phyloP scores from a whole-genome alignment of 2,797 vertebrate genomes.

The Macropus fuliginosus region DNA sequence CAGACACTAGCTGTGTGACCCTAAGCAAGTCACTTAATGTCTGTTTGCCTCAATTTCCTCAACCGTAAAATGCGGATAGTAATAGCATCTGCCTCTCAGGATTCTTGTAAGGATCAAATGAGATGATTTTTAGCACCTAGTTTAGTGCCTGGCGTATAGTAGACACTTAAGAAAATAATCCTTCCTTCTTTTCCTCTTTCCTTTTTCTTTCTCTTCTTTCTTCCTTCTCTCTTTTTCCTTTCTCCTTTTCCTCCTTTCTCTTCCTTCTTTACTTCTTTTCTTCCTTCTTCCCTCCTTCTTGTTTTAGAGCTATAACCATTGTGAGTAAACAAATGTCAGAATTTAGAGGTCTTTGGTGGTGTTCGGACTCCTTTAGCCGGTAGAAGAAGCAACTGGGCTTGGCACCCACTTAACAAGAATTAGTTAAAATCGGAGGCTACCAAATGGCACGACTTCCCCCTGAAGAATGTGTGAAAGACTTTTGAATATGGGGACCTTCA shows the following conservation, averaged over 20 bases:
- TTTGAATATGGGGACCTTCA: background rate
- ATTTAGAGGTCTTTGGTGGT: background rate
- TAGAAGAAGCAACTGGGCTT: background rate
- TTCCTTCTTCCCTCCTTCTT: background rate
- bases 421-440: background rate
- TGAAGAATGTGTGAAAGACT: background rate
- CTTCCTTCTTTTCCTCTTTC: background rate
- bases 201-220: fast-evolving
- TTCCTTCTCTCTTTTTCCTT: background rate
- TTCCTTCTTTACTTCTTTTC: background rate
- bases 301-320: background rate
- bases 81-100: background rate
- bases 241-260: too few species aligned
- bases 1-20: background rate
- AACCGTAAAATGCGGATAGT: background rate
- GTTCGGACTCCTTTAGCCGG: background rate
- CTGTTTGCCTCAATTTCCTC: background rate
- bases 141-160: background rate
- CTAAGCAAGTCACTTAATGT: background rate
- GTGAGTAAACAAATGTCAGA: background rate
- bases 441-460: background rate
- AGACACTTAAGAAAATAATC: background rate
- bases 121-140: background rate
- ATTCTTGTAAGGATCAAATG: background rate
- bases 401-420: background rate